Conservation (phyloP, 2,113 vertebrate species). For the Dromas ardeola region DNA sequence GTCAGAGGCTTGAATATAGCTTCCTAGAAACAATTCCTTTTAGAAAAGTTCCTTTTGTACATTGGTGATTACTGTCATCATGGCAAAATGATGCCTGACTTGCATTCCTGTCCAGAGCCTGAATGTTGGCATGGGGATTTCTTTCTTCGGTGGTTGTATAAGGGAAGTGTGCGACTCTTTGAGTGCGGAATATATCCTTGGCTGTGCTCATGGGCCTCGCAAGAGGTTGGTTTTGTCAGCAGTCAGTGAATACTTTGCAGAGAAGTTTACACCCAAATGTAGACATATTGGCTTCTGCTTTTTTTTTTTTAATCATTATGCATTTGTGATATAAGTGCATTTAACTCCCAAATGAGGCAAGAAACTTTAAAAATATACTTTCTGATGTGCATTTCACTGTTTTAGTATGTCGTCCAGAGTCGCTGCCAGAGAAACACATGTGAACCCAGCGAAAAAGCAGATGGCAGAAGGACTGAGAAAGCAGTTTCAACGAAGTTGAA, state of each 20-base stretch:
- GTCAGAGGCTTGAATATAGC: not conserved
- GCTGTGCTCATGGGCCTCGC: not conserved
- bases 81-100: conserved; percentile 52
- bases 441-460: not conserved
- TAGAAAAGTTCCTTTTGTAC: not conserved
- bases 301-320: not conserved
- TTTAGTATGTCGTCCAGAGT: not conserved
- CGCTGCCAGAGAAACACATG: not conserved
- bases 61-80: conserved; percentile 26
- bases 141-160: conserved; percentile 7
- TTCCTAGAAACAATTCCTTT: conserved; percentile 14
- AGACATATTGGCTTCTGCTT: not conserved
- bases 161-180: not conserved
- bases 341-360: not conserved
- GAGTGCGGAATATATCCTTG: not conserved
- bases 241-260: not conserved
- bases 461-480: not conserved
- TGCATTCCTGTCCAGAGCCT: conserved; percentile 53
- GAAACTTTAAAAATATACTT: not conserved
- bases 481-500: not conserved
- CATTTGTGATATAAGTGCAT: not conserved
- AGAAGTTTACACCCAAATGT: not conserved
- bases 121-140: conserved; percentile 73
- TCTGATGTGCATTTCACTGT: not conserved
- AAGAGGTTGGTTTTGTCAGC: not conserved